A percentile compares a stretch with the other conserved stretches of the same genome.
Evolutionary conservation across 2,797 vertebrate species (phyloP).

Genomic region (Ptychadena robeensis): DNA sequence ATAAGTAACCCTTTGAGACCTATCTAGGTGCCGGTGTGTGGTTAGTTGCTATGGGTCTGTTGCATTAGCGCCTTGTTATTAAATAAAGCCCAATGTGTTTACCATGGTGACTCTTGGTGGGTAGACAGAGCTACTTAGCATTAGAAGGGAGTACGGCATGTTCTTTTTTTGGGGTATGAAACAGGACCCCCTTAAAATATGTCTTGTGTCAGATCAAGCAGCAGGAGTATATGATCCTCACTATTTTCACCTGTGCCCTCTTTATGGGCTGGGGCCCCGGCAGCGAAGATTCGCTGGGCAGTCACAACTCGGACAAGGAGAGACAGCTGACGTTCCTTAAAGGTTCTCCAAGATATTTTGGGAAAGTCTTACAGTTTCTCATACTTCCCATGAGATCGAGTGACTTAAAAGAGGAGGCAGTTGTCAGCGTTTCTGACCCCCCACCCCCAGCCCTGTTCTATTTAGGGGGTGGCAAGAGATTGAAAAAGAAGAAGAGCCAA

Average conservation of each 20-base stretch:
- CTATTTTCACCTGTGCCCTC: slow-evolving; percentile 56
- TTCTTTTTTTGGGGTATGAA: slow-evolving; percentile 51
- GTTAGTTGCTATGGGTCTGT: not conserved
- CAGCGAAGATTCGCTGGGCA: slow-evolving; percentile 20
- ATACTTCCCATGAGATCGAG: slow-evolving; percentile 44
- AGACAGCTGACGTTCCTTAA: slow-evolving; percentile 56
- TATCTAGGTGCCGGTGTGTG: too few species aligned
- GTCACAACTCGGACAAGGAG: slow-evolving; percentile 1
- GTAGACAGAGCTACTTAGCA: slow-evolving; percentile 3
- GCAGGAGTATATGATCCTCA: slow-evolving; percentile 36
- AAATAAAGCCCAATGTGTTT: not conserved
- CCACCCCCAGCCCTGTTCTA: slow-evolving; percentile 30
- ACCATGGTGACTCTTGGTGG: not conserved
- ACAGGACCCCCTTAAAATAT: slow-evolving; percentile 29
- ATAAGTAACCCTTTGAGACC: not conserved
- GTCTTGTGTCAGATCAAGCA: slow-evolving; percentile 9
- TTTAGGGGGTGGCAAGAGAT: slow-evolving; percentile 15
- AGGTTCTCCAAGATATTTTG: slow-evolving; percentile 56
- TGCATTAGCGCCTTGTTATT: not conserved
- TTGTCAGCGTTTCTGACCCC: slow-evolving; percentile 22
- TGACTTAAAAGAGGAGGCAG: slow-evolving; percentile 45
- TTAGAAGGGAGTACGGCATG: slow-evolving; percentile 6
- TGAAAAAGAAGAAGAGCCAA: not conserved
- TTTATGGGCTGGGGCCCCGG: slow-evolving; percentile 32
- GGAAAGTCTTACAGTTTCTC: slow-evolving; percentile 56